A percentile compares a stretch with the other conserved stretches of the same genome.
Evolutionary conservation across 1,140 invertebrate species (phyloP).

Genomic region (Hermetia illucens): DNA sequence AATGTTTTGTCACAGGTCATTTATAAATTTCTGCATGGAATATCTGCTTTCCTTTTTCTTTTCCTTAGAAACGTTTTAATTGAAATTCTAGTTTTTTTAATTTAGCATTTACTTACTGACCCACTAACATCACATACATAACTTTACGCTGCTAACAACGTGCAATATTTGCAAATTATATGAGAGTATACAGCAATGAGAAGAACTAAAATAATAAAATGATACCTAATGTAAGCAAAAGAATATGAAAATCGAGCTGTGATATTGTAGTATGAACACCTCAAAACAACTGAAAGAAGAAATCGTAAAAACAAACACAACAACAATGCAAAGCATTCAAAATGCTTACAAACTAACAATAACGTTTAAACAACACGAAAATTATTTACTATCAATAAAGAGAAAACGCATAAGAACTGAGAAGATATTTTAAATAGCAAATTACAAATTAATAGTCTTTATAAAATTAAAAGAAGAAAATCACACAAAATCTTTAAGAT

Average conservation of each 20-base stretch:
- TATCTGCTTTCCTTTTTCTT: too few relatives aligned
- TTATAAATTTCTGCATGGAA: too few relatives aligned
- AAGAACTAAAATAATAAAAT: too few relatives aligned
- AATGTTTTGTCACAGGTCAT: too few relatives aligned
- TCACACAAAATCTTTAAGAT: not conserved
- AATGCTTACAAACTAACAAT: not conserved
- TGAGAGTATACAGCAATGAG: too few relatives aligned
- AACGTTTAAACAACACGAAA: not conserved
- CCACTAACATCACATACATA: too few relatives aligned
- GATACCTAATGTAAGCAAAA: not conserved
- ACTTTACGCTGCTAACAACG: too few relatives aligned
- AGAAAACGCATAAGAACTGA: not conserved
- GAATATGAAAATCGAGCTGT: not conserved
- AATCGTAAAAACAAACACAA: not conserved
- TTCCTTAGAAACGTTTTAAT: too few relatives aligned
- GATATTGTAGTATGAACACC: slow-evolving; percentile 1
- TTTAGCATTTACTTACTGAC: too few relatives aligned
- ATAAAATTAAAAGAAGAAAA: not conserved
- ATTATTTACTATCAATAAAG: too few relatives aligned
- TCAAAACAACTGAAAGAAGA: not conserved
- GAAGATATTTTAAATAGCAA: not conserved
- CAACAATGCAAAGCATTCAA: not conserved
- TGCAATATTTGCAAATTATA: too few relatives aligned
- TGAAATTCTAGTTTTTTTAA: too few relatives aligned
- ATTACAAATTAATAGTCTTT: not conserved